phyloP scores from a whole-genome alignment of 2,113 vertebrate genomes.

The Pipa parva region DNA sequence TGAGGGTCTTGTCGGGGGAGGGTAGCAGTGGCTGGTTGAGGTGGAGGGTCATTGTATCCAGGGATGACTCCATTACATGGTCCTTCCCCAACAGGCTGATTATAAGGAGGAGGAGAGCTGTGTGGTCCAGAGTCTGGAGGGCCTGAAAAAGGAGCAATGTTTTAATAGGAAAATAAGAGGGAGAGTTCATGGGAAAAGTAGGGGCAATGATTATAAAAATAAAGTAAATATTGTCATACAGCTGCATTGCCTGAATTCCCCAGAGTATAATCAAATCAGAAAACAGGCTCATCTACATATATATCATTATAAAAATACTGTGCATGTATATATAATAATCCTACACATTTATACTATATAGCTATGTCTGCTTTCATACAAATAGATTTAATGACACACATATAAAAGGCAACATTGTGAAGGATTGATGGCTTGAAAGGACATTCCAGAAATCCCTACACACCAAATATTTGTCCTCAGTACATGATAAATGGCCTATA shows the following conservation, averaged over 20 bases:
- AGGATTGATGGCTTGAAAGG: too few relatives aligned
- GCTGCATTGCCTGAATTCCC: neutral
- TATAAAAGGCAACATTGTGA: too few relatives aligned
- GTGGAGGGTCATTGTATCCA: slow-evolving; percentile 42
- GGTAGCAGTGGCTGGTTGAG: slow-evolving; percentile 56
- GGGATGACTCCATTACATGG: slow-evolving; percentile 44
- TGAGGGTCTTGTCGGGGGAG: slow-evolving; percentile 65
- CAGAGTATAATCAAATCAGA: slow-evolving; percentile 2
- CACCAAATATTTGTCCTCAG: too few relatives aligned
- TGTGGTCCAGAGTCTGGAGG: slow-evolving; percentile 73
- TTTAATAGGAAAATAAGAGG: neutral
- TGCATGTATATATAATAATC: neutral
- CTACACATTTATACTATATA: too few relatives aligned
- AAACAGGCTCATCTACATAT: neutral
- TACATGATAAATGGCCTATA: too few relatives aligned
- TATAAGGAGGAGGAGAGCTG: slow-evolving; percentile 78
- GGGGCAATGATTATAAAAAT: neutral
- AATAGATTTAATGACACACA: too few relatives aligned
- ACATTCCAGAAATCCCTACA: too few relatives aligned
- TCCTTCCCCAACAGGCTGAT: slow-evolving; percentile 50
- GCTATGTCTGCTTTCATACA: too few relatives aligned
- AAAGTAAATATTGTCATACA: slow-evolving; percentile 11
- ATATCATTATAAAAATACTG: slow-evolving; percentile 1
- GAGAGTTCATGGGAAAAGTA: slow-evolving; percentile 1
- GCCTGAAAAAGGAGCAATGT: slow-evolving; percentile 54